Evolutionary conservation across 2,113 vertebrate species (phyloP).

Genomic region (Mystacornis crossleyi): DNA sequence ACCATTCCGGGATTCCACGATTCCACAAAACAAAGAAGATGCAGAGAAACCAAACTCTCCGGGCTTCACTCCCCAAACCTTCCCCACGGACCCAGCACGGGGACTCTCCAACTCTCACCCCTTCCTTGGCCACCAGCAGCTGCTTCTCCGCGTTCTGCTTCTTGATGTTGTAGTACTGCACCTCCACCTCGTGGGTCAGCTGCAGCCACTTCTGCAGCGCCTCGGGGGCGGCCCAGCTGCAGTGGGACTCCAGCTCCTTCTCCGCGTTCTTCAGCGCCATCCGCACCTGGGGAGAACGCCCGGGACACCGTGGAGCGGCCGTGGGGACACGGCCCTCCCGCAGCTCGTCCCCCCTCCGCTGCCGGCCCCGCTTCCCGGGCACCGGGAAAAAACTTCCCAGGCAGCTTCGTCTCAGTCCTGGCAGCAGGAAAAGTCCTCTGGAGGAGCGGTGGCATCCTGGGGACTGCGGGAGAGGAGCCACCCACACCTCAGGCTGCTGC

Average conservation of each 20-base stretch:
- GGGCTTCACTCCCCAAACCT: background rate
- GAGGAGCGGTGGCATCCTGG: background rate
- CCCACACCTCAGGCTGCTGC: background rate
- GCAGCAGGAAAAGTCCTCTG: background rate
- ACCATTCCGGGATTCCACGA: no score
- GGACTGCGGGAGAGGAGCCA: background rate
- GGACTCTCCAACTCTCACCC: constrained; percentile 74
- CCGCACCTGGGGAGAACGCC: constrained; percentile 80
- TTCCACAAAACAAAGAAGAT: background rate
- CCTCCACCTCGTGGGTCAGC: constrained; percentile 97
- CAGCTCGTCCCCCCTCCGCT: background rate
- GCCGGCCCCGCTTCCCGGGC: rapidly evolving
- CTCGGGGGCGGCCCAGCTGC: constrained; percentile 90
- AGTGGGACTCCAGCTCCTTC: constrained; percentile 94
- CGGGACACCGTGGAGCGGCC: background rate
- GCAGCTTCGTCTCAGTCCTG: rapidly evolving
- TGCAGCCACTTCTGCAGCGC: constrained; percentile 97
- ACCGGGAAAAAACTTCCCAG: background rate
- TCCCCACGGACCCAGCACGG: rapidly evolving
- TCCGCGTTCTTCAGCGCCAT: constrained; percentile 95
- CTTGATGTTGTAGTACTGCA: constrained; percentile 98
- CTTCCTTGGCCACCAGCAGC: constrained; percentile 94
- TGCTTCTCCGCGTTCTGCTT: constrained; percentile 95
- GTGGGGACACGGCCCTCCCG: background rate
- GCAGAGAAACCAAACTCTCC: background rate